Evolutionary conservation across 2,113 vertebrate species (phyloP).

Genomic region (Plecturocebus donacophilus): DNA sequence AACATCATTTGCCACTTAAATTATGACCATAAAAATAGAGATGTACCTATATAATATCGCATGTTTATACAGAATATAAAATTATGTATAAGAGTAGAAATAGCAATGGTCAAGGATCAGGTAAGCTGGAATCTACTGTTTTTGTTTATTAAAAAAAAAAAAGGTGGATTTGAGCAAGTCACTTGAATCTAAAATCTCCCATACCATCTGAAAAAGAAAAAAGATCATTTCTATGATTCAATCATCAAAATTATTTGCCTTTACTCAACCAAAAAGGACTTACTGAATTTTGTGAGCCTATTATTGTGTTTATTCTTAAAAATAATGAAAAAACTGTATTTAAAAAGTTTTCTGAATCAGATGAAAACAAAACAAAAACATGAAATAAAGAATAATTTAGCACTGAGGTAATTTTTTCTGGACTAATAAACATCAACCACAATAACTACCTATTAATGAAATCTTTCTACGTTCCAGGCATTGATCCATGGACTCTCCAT

Average conservation of each 20-base stretch:
- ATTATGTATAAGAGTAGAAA: neutral
- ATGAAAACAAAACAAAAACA: neutral
- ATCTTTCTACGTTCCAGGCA: neutral
- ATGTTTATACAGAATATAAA: neutral
- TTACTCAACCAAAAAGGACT: neutral
- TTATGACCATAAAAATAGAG: neutral
- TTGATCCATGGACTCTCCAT: neutral
- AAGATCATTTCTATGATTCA: neutral
- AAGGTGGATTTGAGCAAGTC: neutral
- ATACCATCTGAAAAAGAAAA: neutral
- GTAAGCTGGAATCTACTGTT: neutral
- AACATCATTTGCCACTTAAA: conserved; percentile 7
- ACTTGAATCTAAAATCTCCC: neutral
- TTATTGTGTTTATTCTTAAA: neutral
- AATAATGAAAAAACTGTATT: neutral
- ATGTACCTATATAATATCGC: neutral
- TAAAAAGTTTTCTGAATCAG: neutral
- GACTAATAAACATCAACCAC: neutral
- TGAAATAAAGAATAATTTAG: neutral
- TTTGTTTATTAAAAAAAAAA: neutral
- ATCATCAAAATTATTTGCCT: neutral
- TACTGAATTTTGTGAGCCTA: neutral
- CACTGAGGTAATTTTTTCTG: neutral
- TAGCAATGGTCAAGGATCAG: neutral
- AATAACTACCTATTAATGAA: neutral